Base-by-base conservation (phyloP, 2,888 invertebrate genomes). In the Abscondita cerata region DNA sequence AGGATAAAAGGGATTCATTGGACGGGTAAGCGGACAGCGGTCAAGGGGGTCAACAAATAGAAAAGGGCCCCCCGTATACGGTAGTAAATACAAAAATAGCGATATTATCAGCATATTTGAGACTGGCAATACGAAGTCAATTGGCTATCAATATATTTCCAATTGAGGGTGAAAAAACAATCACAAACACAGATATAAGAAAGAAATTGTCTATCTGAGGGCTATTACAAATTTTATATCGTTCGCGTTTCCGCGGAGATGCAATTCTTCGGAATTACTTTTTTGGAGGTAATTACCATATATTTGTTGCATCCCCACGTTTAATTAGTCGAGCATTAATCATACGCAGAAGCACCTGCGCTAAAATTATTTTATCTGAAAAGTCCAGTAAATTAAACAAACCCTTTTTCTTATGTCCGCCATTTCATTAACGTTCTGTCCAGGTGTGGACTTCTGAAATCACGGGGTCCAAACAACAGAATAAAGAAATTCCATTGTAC, bases 311-410 rank as follows among this genome's bases (percentile, higher is more conserved):
- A n/a, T n/a, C 9, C 18, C 53, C 9, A 54, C 44, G 46, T 47
- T 41, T 46, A 44, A 54, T 54, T 54, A 54, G 46, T 9, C 19
- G 12, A 12, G 18, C 16, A 12, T 19, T 54, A 54, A 54, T 54
- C 46, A 54, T 11, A 11, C 12, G 13, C 46, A 46, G 54, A 54
- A 46, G 31, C 13, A 12, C n/a, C 6, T 34, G 34, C 46, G 46
- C 44, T 2, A 36, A 2, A 36, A 36, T 36, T n/a, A 4, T 51
- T 31, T 31, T 12, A 12, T 5, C 19, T 38, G 65, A 58, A 48
- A 57, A 67, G 66, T 70, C 61, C 70, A 65, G 70, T 71, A 73
- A 72, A 73, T 73, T 71, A 70, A 69, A 62, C 69, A 69, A 70
- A 66, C 67, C 68, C 68, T 68, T 70, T 56, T 65, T 62, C n/a